Conservation (phyloP, 2,113 vertebrate genomes). For the Pseudolaguvia tuberculata region DNA sequence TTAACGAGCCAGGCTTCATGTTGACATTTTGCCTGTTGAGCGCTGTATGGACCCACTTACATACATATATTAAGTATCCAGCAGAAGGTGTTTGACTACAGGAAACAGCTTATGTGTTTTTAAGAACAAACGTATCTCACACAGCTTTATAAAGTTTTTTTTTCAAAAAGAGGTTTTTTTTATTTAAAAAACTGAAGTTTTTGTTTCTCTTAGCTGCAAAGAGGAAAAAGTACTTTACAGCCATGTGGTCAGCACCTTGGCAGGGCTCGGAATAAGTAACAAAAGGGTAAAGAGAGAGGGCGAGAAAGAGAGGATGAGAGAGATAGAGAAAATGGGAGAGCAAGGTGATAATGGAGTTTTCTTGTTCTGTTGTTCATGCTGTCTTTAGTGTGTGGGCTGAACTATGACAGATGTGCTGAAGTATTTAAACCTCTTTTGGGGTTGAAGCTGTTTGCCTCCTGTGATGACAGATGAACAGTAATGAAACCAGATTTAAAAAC, state of each 20-base stretch:
- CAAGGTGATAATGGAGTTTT: conserved; percentile 68
- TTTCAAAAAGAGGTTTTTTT: neutral
- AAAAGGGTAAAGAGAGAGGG: neutral
- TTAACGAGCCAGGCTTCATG: conserved; percentile 29
- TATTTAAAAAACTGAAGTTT: neutral
- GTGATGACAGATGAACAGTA: conserved; percentile 63
- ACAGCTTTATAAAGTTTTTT: neutral
- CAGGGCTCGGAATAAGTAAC: conserved; percentile 32
- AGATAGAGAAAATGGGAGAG: conserved; percentile 51
- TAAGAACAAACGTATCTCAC: neutral
- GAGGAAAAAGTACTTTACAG: neutral
- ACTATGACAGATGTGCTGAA: conserved; percentile 66
- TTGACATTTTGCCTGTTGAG: neutral
- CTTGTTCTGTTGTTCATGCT: conserved; percentile 61
- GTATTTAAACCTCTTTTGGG: conserved; percentile 58
- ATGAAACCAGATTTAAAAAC: conserved; percentile 54
- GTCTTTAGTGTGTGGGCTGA: conserved; percentile 52
- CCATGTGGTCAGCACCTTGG: conserved; percentile 28
- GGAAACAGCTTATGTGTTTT: neutral
- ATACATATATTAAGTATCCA: neutral
- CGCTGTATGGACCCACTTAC: neutral
- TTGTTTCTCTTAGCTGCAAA: neutral
- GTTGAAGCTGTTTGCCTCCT: conserved; percentile 46
- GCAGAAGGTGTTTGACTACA: neutral
- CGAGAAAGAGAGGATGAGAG: conserved; percentile 51